Conservation (phyloP, 2,113 vertebrate species). For the Paedocypris sp. region DNA sequence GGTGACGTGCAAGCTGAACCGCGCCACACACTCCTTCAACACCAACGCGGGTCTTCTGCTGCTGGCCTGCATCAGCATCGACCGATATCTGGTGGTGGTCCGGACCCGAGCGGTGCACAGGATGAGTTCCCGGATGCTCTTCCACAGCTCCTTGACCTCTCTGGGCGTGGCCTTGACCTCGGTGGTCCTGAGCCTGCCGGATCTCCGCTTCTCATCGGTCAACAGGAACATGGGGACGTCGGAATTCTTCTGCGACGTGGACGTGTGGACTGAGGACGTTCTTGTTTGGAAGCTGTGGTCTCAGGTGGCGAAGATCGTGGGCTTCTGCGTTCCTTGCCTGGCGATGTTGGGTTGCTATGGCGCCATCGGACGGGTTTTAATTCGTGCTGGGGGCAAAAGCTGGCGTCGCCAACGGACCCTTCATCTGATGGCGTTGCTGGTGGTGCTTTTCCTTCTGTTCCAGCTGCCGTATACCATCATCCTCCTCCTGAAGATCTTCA, state of each 20-base stretch:
- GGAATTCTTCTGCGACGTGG: slow-evolving; percentile 50
- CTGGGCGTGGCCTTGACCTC: slow-evolving; percentile 64
- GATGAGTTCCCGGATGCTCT: slow-evolving; percentile 42
- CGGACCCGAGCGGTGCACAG: slow-evolving; percentile 46
- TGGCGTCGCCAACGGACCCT: slow-evolving; percentile 68
- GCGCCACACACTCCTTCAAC: slow-evolving; percentile 71
- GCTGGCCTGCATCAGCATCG: slow-evolving; percentile 79
- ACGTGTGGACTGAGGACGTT: slow-evolving; percentile 18
- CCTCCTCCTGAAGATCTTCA: slow-evolving; percentile 60
- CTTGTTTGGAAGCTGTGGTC: slow-evolving; percentile 47
- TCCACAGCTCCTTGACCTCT: slow-evolving; percentile 41
- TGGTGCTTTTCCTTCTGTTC: slow-evolving; percentile 73
- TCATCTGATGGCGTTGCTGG: slow-evolving; percentile 73
- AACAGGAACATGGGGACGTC: slow-evolving; percentile 1
- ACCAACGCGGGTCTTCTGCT: slow-evolving; percentile 81
- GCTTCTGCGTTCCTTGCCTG: slow-evolving; percentile 69
- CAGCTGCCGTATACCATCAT: slow-evolving; percentile 82
- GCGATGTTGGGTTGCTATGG: slow-evolving; percentile 77
- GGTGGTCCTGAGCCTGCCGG: slow-evolving; percentile 66
- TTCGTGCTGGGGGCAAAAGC: slow-evolving; percentile 42
- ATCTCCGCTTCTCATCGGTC: slow-evolving; percentile 61
- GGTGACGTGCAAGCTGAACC: slow-evolving; percentile 55
- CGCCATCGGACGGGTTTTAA: slow-evolving; percentile 60
- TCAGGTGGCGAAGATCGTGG: slow-evolving; percentile 57
- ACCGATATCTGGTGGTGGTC: slow-evolving; percentile 79